Evolutionary conservation across 2,113 vertebrate species (phyloP).

Genomic region (Siniperca chuatsi): DNA sequence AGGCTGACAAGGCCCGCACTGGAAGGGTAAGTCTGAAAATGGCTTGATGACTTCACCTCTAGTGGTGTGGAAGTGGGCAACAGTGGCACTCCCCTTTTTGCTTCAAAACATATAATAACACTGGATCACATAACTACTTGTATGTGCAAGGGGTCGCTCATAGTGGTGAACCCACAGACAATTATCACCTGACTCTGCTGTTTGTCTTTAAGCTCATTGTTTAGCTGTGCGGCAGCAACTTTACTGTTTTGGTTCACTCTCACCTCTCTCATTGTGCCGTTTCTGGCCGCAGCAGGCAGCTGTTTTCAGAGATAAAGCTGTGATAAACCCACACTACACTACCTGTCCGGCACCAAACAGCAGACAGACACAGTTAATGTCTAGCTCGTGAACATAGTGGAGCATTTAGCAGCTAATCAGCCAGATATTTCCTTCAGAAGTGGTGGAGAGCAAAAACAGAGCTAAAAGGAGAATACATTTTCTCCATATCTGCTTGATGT

Average conservation of each 20-base stretch:
- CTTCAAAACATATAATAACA: neutral
- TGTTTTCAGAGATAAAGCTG: neutral
- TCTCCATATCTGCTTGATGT: too few species aligned
- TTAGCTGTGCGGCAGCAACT: neutral
- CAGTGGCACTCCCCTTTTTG: neutral
- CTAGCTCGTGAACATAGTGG: neutral
- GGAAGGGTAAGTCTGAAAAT: constrained; percentile 81
- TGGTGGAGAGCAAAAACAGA: neutral
- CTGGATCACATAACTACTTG: too few species aligned
- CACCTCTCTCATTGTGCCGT: neutral
- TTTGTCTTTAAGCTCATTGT: neutral
- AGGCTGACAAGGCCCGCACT: constrained; percentile 85
- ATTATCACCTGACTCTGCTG: too few species aligned
- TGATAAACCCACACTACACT: neutral
- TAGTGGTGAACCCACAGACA: too few species aligned
- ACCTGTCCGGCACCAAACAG: neutral
- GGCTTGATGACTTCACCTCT: neutral
- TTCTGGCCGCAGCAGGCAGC: too few species aligned
- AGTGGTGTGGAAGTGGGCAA: neutral
- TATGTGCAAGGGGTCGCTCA: too few species aligned
- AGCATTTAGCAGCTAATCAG: too few species aligned
- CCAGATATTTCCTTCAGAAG: neutral
- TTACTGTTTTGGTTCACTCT: neutral
- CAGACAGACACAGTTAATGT: neutral
- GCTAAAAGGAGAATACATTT: neutral